Percentiles rank a stretch among this genome's conserved stretches.
Conservation (phyloP, 2,888 invertebrate species). For the Camptogramma bilineatum region DNA sequence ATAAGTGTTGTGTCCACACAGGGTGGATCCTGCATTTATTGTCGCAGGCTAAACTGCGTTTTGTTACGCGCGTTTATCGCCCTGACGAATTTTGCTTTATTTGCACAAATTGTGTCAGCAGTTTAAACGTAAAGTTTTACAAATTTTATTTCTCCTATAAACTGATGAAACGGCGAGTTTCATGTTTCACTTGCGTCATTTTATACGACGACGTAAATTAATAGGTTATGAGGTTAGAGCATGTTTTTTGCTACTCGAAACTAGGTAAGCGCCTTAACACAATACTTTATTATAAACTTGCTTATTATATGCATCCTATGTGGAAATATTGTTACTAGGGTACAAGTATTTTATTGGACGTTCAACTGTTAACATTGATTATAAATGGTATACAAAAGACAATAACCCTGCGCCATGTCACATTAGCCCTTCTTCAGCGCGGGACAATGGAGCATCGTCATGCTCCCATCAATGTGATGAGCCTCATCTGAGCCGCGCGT, state of each 20-base stretch:
- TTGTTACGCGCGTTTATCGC: slow-evolving; percentile 22
- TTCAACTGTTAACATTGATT: not conserved
- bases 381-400: not conserved
- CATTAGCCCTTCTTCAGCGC: slow-evolving; percentile 32
- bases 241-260: too few relatives aligned
- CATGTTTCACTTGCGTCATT: not conserved
- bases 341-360: not conserved
- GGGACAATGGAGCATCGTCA: slow-evolving; percentile 48
- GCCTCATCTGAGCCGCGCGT: slow-evolving; percentile 54
- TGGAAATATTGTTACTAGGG: not conserved
- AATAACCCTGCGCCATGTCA: slow-evolving; percentile 22
- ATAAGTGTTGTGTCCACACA: slow-evolving; percentile 46
- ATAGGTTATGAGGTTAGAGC: too few relatives aligned
- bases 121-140: slow-evolving; percentile 1
- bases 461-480: slow-evolving; percentile 62
- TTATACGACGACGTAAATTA: not conserved
- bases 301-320: too few relatives aligned
- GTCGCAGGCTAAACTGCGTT: slow-evolving; percentile 37
- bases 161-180: not conserved
- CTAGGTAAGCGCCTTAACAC: too few relatives aligned
- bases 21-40: slow-evolving; percentile 45
- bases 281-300: too few relatives aligned
- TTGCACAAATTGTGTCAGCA: slow-evolving; percentile 17
- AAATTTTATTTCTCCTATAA: not conserved
- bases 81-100: slow-evolving; percentile 35